A percentile compares a stretch with the other conserved stretches of the same genome.
phyloP scores from a whole-genome alignment of 1,140 invertebrate genomes.

The Daktulosphaira vitifoliae region DNA sequence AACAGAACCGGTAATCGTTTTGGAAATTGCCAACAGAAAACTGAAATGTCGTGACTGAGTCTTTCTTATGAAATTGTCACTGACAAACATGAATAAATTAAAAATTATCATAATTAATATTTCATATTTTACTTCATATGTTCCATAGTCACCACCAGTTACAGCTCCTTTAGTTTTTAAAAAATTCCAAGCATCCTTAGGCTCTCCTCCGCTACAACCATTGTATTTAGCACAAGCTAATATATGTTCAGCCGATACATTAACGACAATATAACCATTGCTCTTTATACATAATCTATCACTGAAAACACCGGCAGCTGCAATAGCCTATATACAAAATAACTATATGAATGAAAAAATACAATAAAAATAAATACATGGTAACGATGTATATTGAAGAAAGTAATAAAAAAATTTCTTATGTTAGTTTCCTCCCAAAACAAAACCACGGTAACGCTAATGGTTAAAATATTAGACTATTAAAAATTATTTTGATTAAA shows the following conservation, averaged over 20 bases:
- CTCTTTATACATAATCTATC: neutral
- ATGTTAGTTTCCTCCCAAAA: too few relatives aligned
- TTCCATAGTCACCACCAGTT: conserved; percentile 54
- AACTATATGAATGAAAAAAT: too few relatives aligned
- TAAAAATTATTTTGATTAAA: too few relatives aligned
- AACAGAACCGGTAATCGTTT: too few relatives aligned
- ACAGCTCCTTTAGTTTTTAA: conserved; percentile 49
- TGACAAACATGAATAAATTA: neutral
- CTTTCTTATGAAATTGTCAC: neutral
- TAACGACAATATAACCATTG: neutral
- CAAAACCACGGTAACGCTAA: too few relatives aligned
- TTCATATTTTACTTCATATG: conserved; percentile 39
- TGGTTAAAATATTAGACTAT: too few relatives aligned
- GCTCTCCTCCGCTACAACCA: conserved; percentile 56
- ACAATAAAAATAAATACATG: too few relatives aligned
- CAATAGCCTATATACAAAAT: neutral
- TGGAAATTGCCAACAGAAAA: too few relatives aligned
- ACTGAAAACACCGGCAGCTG: neutral
- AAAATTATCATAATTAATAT: neutral
- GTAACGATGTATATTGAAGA: too few relatives aligned
- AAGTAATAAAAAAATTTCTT: too few relatives aligned
- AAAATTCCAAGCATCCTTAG: conserved; percentile 52
- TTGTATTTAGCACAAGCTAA: conserved; percentile 43
- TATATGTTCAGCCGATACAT: neutral
- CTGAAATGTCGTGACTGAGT: neutral